Percentiles rank a stretch among this genome's conserved stretches.
These are phyloP conservation scores for Papilio gigon DNA, from an alignment of 2,888 invertebrate genomes.

Conservation along the genomic window DNA sequence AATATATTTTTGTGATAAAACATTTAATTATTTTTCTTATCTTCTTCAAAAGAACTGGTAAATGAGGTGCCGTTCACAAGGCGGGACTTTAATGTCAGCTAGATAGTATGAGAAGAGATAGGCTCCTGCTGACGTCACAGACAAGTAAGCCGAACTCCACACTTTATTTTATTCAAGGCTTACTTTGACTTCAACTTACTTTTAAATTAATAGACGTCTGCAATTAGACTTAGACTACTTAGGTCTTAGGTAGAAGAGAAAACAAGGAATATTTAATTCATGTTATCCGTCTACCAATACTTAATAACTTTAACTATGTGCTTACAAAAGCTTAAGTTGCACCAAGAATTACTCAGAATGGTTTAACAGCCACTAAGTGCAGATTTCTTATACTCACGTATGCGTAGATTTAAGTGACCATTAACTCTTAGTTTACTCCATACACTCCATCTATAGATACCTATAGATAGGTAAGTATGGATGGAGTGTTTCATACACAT, in stretches of 20 bases:
- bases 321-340: no score
- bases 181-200: neutral
- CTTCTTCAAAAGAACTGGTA: constrained; percentile 4
- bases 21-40: constrained; percentile 7
- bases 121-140: neutral
- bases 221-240: neutral
- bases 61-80: constrained; percentile 5
- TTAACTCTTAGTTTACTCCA: no score
- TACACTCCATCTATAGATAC: no score
- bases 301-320: no score
- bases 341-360: no score
- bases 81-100: constrained; percentile 15
- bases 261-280: no score
- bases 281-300: no score
- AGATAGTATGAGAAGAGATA: constrained; percentile 5
- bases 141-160: neutral
- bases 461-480: no score
- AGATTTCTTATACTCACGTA: no score
- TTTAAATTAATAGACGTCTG: neutral
- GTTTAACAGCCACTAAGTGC: no score
- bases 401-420: no score
- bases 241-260: neutral
- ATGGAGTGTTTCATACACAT: no score
- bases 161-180: neutral
- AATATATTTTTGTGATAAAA: neutral